Percentiles rank a stretch among this genome's conserved stretches.
Evolutionary conservation across 2,113 vertebrate species (phyloP).

Genomic region (Odobenus rosmarus): DNA sequence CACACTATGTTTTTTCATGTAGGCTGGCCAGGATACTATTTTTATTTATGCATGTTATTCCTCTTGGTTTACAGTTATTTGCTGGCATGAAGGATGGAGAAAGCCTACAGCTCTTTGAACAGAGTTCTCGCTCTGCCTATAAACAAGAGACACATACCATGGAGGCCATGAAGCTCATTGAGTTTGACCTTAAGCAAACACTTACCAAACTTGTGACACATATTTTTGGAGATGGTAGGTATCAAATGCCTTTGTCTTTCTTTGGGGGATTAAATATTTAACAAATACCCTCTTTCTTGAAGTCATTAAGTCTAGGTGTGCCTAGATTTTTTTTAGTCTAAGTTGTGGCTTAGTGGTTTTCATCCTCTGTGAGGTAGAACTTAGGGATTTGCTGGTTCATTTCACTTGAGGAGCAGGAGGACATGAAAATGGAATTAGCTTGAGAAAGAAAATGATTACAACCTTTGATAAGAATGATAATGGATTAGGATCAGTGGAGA

Average conservation of each 20-base stretch:
- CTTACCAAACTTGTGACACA: constrained; percentile 89
- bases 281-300: not conserved
- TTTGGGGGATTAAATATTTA: not conserved
- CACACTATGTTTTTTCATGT: not conserved
- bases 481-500: not conserved
- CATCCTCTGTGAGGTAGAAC: not conserved
- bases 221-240: constrained; percentile 94
- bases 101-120: constrained; percentile 91
- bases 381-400: not conserved
- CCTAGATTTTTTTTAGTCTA: not conserved
- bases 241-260: not conserved
- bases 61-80: constrained; percentile 89
- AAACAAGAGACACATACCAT: constrained; percentile 94
- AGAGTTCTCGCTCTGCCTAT: constrained; percentile 87
- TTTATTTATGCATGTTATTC: not conserved
- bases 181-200: constrained; percentile 93
- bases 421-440: constrained; percentile 17
- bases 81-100: constrained; percentile 87
- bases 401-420: not conserved
- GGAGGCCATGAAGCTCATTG: constrained; percentile 94
- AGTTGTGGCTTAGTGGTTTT: not conserved
- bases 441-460: not conserved
- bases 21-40: not conserved
- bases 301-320: not conserved
- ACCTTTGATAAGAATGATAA: not conserved